Evolutionary conservation across 2,888 invertebrate genomes (phyloP), one percentile per base, ranked within the genome.

Genomic region (Chalcis sispes): DNA sequence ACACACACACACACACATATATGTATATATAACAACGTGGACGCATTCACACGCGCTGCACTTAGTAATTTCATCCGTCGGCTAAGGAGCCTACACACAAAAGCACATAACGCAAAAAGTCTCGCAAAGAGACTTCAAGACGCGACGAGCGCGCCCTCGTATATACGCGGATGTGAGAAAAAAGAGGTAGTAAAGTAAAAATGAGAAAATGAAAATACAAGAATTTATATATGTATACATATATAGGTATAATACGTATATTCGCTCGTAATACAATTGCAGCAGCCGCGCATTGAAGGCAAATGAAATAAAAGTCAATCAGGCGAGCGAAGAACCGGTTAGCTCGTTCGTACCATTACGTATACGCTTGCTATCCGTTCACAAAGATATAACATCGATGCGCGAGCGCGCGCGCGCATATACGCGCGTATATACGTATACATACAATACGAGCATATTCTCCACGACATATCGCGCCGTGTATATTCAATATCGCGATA

Each of bases 281-380:
- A 27, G 27, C 46, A 42, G 62, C 40, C 40, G 32, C n/a, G 59
- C 52, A 59, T 54, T 25, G 40, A 62, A 69, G 70, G 64, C 75
- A 71, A 75, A 75, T 75, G 75, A 71, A 75, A 75, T 75, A 71
- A 75, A 71, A 75, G 71, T 75, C 65, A 71, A 75, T 75, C 71
- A 59, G 64, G 59, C 13, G 50, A 10, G 23, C n/a, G n/a, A n/a
- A 52, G 62, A 72, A 75, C 75, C 75, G 75, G 75, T 75, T 66
- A 25, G 29, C 13, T 7, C 23, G 8, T 50, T 25, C 27, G 59
- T 50, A 59, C n/a, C n/a, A n/a, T n/a, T n/a, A n/a, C n/a, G n/a
- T n/a, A n/a, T n/a, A n/a, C n/a, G n/a, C n/a, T n/a, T n/a, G n/a
- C n/a, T n/a, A n/a, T n/a, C n/a, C n/a, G n/a, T n/a, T n/a, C n/a